Evolutionary conservation across 30 jellyfish, hydroid and myxozoan genomes (phyloP), one percentile per base, ranked within the genome.

Genomic region (Phacellophora camtschatica): DNA sequence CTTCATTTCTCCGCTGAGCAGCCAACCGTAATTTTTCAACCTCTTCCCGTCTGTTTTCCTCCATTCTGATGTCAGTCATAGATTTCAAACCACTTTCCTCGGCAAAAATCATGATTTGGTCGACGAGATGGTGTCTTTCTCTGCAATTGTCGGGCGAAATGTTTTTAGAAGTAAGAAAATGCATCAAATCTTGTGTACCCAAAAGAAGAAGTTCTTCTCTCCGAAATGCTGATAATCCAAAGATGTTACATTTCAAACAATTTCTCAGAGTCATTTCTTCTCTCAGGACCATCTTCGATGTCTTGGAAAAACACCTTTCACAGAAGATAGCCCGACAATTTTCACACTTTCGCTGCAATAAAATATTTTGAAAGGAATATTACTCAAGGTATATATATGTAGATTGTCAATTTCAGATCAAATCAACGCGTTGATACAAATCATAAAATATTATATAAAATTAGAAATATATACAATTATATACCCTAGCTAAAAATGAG

Each of bases 21-120:
- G 92, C 99, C 61, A 35, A 54, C 33, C 99, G 49, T 20, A 94
- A 63, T n/a, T 70, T 66, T 70, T 94, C 96, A 4, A 94, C 92
- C 30, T 87, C 87, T 5, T 54, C 73, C 9, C 86, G 22, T 34
- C 84, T 90, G 28, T 22, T 27, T 34, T 63, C 69, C 39, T 94
- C 99, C 37, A 55, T 24, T 56, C 88, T 96, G 8, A 88, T 56
- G 51, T 87, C 99, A 1, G 92, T 58, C 13, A 82, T 53, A 24
- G 93, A 85, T 54, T 65, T 78, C 54, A 62, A 87, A 15, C 97
- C 97, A 81, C 77, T 61, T 28, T 66, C 27, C 71, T 86, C 97
- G 28, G 99, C 99, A 77, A 87, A 94, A 65, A 87, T 85, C 99
- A 94, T 94, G 9, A 94, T 61, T 71, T 87, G 66, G 70, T 94